phyloP scores from a whole-genome alignment of 2,113 vertebrate species.

The Semnornis frantzii region DNA sequence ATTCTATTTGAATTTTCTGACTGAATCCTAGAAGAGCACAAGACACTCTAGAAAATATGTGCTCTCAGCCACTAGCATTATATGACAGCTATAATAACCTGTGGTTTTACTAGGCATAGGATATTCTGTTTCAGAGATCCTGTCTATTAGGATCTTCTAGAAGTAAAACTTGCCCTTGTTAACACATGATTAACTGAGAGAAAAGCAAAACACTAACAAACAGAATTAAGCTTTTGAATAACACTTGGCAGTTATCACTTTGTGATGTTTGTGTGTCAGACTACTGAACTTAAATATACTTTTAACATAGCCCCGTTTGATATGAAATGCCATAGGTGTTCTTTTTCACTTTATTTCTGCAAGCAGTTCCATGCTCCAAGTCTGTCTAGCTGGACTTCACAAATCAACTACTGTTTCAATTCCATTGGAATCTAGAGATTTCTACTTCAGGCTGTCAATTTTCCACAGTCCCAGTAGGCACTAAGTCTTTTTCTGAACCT shows the following conservation, averaged over 20 bases:
- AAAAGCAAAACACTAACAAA: not conserved
- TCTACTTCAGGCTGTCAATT: not conserved
- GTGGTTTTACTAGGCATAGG: not conserved
- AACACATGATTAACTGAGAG: not conserved
- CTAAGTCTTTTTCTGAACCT: not conserved
- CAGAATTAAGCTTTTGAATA: not conserved
- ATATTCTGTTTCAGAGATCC: not conserved
- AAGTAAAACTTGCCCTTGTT: not conserved
- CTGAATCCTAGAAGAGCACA: not conserved
- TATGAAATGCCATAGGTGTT: not conserved
- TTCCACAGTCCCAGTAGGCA: not conserved
- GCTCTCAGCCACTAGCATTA: not conserved
- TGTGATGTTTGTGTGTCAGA: not conserved
- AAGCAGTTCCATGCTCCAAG: not conserved
- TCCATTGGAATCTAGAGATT: not conserved
- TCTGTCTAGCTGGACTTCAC: not conserved
- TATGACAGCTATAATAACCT: not conserved
- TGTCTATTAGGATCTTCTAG: not conserved
- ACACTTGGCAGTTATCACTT: not conserved
- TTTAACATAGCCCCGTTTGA: not conserved
- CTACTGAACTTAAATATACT: not conserved
- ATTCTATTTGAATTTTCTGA: not conserved
- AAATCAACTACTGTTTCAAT: not conserved
- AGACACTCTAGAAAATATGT: not conserved
- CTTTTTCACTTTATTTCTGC: not conserved